phyloP scores from a whole-genome alignment of 2,113 vertebrate species.

The Cryptoleucopteryx plumbea region DNA sequence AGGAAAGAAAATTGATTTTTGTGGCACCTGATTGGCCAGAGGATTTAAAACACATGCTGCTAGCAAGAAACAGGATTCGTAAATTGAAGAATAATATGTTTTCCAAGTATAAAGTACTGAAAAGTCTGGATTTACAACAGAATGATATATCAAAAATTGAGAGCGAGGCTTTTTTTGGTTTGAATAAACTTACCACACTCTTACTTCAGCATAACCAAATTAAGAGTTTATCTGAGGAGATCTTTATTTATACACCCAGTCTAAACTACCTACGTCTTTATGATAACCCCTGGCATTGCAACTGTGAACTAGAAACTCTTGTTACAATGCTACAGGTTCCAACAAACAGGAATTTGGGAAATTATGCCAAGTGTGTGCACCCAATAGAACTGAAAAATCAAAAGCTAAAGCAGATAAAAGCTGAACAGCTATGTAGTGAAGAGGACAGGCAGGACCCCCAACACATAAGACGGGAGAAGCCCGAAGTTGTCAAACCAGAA shows the following conservation, averaged over 20 bases:
- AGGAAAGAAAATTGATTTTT: constrained; percentile 84
- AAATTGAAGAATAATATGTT: constrained; percentile 88
- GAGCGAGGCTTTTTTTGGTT: constrained; percentile 83
- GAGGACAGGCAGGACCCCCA: constrained; percentile 37
- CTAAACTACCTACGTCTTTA: constrained; percentile 91
- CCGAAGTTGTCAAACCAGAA: constrained; percentile 61
- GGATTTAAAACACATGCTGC: constrained; percentile 88
- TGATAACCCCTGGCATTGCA: constrained; percentile 93
- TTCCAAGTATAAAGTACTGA: constrained; percentile 82
- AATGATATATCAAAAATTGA: constrained; percentile 89
- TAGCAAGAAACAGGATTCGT: constrained; percentile 88
- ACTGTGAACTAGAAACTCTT: constrained; percentile 86
- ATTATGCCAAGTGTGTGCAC: constrained; percentile 85
- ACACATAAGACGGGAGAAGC: constrained; percentile 22
- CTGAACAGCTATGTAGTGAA: constrained; percentile 78
- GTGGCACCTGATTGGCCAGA: constrained; percentile 84
- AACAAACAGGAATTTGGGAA: constrained; percentile 89
- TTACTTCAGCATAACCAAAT: constrained; percentile 92
- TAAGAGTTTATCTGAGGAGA: constrained; percentile 81
- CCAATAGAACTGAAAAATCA: constrained; percentile 77
- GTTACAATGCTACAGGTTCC: constrained; percentile 90
- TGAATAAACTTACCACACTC: constrained; percentile 87
- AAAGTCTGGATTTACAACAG: constrained; percentile 93
- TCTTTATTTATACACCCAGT: constrained; percentile 83
- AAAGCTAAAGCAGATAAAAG: constrained; percentile 83